Percentiles rank a stretch among this genome's conserved stretches.
These are phyloP conservation scores for Haemorhous mexicanus DNA, from an alignment of 2,113 vertebrate genomes.

Conservation along the genomic window DNA sequence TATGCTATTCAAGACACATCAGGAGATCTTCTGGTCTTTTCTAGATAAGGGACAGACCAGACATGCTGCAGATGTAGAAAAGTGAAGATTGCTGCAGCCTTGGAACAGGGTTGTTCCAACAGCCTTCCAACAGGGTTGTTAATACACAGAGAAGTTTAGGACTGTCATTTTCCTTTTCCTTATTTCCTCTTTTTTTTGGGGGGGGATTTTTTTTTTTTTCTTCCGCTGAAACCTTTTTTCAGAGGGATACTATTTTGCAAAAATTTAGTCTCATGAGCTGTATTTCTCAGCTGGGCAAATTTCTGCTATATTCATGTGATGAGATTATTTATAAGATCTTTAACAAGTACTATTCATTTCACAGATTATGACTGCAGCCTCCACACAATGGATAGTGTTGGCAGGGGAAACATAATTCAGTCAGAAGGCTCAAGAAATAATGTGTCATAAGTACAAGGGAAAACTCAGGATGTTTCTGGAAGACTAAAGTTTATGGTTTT, in stretches of 20 bases:
- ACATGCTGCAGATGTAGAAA: neutral
- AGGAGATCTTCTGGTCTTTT: neutral
- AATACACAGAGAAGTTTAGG: neutral
- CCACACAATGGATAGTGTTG: neutral
- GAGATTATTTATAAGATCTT: conserved; percentile 17
- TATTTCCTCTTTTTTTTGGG: neutral
- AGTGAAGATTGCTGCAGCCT: neutral
- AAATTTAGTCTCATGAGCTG: neutral
- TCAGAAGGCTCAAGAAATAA: neutral
- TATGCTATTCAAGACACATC: neutral
- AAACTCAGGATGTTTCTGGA: neutral
- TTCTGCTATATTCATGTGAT: neutral
- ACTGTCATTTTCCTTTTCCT: neutral
- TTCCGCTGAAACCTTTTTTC: neutral
- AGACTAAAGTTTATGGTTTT: neutral
- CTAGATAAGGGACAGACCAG: neutral
- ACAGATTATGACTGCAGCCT: neutral
- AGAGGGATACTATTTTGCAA: neutral
- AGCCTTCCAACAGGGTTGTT: neutral
- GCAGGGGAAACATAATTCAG: neutral
- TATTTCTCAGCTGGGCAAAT: neutral
- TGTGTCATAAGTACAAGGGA: neutral
- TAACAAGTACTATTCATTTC: conserved; percentile 15
- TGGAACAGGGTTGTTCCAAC: neutral
- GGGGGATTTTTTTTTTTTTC: neutral